Evolutionary conservation across 2,113 vertebrate genomes (phyloP).

Genomic region (Eupsittula cactorum): DNA sequence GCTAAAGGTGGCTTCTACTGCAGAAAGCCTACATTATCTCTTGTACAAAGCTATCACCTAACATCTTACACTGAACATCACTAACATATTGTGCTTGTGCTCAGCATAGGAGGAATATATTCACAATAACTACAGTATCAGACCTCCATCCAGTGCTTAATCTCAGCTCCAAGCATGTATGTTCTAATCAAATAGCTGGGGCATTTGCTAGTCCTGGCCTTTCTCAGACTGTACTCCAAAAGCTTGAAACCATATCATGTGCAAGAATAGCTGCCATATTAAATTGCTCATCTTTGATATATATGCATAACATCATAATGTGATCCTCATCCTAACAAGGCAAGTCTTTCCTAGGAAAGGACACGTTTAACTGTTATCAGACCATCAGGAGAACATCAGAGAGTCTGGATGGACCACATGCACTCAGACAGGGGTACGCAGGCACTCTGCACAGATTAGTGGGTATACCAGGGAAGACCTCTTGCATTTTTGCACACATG

Average conservation of each 20-base stretch:
- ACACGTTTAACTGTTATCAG: background rate
- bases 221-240: background rate
- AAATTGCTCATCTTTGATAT: background rate
- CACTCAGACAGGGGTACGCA: accelerated
- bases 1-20: background rate
- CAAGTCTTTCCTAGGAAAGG: background rate
- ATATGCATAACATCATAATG: too few relatives aligned
- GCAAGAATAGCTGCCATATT: background rate
- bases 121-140: background rate
- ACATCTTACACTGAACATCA: background rate
- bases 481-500: background rate
- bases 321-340: background rate
- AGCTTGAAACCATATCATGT: accelerated
- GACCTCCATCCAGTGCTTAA: background rate
- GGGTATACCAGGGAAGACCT: background rate
- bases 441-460: background rate
- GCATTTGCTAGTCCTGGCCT: background rate
- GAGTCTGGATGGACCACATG: background rate
- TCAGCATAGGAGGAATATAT: background rate
- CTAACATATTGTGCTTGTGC: background rate
- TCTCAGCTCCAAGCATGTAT: background rate
- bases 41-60: background rate
- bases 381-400: background rate
- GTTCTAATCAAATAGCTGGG: background rate
- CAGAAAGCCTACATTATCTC: background rate